These are phyloP conservation scores for Acronicta alni DNA, from an alignment of 2,888 invertebrate genomes.

Conservation along the genomic window DNA sequence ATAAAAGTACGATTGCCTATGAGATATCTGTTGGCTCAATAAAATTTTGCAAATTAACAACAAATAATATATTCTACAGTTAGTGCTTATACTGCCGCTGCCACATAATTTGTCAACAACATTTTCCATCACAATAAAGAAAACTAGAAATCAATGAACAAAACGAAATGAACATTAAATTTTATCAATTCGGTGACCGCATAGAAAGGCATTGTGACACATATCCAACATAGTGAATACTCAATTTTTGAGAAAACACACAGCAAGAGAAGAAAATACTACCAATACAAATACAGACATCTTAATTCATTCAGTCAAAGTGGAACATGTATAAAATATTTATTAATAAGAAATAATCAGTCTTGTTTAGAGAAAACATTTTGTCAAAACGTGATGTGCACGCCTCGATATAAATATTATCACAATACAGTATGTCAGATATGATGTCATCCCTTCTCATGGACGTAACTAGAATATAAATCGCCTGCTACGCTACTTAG, in stretches of 20 bases:
- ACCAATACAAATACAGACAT: slow-evolving; percentile 87
- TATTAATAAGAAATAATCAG: slow-evolving; percentile 90
- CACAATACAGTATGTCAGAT: slow-evolving; percentile 90
- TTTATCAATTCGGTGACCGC: slow-evolving; percentile 85
- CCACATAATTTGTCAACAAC: slow-evolving; percentile 88
- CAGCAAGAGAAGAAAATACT: slow-evolving; percentile 81
- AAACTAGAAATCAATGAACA: slow-evolving; percentile 80
- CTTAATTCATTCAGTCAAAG: slow-evolving; percentile 88
- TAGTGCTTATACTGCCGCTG: slow-evolving; percentile 83
- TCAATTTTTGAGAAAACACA: slow-evolving; percentile 81
- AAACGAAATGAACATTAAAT: slow-evolving; percentile 74
- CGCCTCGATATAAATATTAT: slow-evolving; percentile 82
- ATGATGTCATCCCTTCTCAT: slow-evolving; percentile 90
- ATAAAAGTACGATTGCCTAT: slow-evolving; percentile 82
- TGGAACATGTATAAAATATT: slow-evolving; percentile 88
- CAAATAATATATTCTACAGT: slow-evolving; percentile 83
- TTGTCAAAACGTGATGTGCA: slow-evolving; percentile 79
- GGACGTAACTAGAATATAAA: slow-evolving; percentile 89
- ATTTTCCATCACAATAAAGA: slow-evolving; percentile 86
- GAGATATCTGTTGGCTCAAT: slow-evolving; percentile 84
- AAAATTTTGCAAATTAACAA: slow-evolving; percentile 88
- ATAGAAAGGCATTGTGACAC: slow-evolving; percentile 88
- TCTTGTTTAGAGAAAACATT: slow-evolving; percentile 90
- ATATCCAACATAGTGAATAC: slow-evolving; percentile 89
- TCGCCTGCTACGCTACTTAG: slow-evolving; percentile 90